phyloP scores from a whole-genome alignment of 2,888 invertebrate genomes.

The Stenolophus ochropezus region DNA sequence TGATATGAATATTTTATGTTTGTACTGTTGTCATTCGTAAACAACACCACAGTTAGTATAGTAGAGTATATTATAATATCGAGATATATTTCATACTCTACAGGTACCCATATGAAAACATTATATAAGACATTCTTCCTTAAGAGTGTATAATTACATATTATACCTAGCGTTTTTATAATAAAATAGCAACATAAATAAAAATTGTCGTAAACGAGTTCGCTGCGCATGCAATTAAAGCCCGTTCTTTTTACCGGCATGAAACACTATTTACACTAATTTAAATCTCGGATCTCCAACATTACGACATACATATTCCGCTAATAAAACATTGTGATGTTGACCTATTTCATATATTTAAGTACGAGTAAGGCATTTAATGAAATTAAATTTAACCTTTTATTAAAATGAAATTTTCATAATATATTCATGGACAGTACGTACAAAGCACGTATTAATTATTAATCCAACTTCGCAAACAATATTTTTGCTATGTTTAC shows the following conservation, averaged over 20 bases:
- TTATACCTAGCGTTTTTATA: too few relatives aligned
- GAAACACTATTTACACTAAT: background rate
- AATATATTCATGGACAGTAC: conserved; percentile 16
- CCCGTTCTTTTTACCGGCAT: background rate
- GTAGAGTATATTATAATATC: too few relatives aligned
- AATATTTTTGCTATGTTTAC: background rate
- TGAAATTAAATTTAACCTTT: conserved; percentile 24
- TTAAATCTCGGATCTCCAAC: background rate
- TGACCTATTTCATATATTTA: conserved; percentile 6
- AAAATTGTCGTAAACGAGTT: too few relatives aligned
- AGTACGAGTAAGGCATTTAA: background rate
- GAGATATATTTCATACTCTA: too few relatives aligned
- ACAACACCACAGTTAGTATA: too few relatives aligned
- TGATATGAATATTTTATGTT: too few relatives aligned
- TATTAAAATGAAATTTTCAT: conserved; percentile 37
- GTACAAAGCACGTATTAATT: conserved; percentile 17
- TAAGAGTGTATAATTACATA: too few relatives aligned
- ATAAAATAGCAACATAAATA: too few relatives aligned
- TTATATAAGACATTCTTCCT: too few relatives aligned
- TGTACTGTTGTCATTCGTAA: too few relatives aligned
- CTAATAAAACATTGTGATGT: background rate
- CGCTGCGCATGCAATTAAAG: too few relatives aligned
- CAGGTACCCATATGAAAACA: too few relatives aligned
- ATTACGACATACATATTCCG: background rate
- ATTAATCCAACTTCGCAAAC: background rate